A percentile compares a stretch with the other conserved stretches of the same genome.
Evolutionary conservation across 1,140 invertebrate genomes (phyloP).

Genomic region (Leptinotarsa defecta): DNA sequence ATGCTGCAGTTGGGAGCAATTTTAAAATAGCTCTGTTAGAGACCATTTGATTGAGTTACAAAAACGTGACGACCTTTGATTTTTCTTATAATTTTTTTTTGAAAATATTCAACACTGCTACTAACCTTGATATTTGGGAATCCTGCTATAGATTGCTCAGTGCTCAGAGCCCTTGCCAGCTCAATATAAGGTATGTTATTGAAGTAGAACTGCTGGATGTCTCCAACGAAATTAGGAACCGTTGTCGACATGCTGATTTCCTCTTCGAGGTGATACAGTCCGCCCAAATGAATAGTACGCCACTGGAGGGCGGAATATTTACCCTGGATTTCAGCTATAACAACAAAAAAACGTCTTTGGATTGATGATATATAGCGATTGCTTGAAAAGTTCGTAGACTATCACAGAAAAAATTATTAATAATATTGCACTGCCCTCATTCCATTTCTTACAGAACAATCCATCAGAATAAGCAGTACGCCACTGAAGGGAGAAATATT

Average conservation of each 20-base stretch:
- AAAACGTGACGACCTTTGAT: no score
- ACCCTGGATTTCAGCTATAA: slow-evolving; percentile 74
- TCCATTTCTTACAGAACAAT: no score
- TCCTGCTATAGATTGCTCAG: slow-evolving; percentile 58
- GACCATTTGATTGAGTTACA: no score
- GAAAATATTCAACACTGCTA: neutral
- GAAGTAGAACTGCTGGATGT: slow-evolving; percentile 90
- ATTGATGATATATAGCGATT: no score
- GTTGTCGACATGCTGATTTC: slow-evolving; percentile 75
- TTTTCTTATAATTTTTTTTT: no score
- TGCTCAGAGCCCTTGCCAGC: slow-evolving; percentile 62
- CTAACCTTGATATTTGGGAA: slow-evolving; percentile 73
- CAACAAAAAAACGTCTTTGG: neutral
- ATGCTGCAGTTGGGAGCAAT: no score
- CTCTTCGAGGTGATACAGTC: slow-evolving; percentile 75
- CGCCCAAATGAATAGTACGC: slow-evolving; percentile 76
- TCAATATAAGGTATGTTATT: slow-evolving; percentile 86
- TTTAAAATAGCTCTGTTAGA: no score
- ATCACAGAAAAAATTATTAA: no score
- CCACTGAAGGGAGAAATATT: no score
- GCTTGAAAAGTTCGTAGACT: no score
- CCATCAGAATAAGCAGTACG: no score
- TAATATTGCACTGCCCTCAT: no score
- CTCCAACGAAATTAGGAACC: slow-evolving; percentile 83
- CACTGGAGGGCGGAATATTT: slow-evolving; percentile 79